Percentiles rank a stretch among this genome's conserved stretches.
These are phyloP conservation scores for Rhinogobius similis DNA, from an alignment of 2,113 vertebrate species.

Conservation along the genomic window DNA sequence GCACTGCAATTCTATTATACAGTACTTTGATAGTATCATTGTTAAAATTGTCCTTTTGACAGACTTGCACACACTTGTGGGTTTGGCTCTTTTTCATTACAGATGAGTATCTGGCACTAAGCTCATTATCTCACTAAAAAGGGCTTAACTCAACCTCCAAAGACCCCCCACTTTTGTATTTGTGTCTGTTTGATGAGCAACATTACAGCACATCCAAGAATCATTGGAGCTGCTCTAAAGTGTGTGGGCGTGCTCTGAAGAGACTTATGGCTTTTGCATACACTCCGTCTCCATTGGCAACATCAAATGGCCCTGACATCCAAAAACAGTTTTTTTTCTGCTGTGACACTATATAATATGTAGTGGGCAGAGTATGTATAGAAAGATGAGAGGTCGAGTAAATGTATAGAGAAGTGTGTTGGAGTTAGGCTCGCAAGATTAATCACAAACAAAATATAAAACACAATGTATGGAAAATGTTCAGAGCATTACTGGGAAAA, in stretches of 20 bases:
- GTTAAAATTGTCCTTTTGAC: conserved; percentile 33
- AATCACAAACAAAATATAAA: neutral
- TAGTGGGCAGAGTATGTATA: neutral
- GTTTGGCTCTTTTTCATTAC: conserved; percentile 54
- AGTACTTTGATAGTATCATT: neutral
- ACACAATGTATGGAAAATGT: neutral
- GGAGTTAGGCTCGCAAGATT: neutral
- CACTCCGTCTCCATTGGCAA: conserved; percentile 33
- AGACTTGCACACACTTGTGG: conserved; percentile 42
- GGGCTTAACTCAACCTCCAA: conserved; percentile 65
- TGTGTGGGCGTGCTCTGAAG: conserved; percentile 26
- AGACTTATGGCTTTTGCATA: conserved; percentile 29
- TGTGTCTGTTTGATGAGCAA: conserved; percentile 54
- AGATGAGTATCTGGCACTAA: conserved; percentile 65
- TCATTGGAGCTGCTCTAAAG: conserved; percentile 37
- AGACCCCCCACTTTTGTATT: conserved; percentile 61
- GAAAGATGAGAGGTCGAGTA: neutral
- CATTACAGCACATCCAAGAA: conserved; percentile 53
- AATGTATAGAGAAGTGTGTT: neutral
- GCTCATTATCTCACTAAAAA: conserved; percentile 72
- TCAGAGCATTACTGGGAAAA: too few species aligned
- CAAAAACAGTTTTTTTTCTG: conserved; percentile 24
- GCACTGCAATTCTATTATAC: neutral
- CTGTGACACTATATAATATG: neutral
- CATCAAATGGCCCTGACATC: conserved; percentile 30